These are phyloP conservation scores for Pelodiscus sinensis DNA, from an alignment of 2,113 vertebrate genomes.

Conservation along the genomic window DNA sequence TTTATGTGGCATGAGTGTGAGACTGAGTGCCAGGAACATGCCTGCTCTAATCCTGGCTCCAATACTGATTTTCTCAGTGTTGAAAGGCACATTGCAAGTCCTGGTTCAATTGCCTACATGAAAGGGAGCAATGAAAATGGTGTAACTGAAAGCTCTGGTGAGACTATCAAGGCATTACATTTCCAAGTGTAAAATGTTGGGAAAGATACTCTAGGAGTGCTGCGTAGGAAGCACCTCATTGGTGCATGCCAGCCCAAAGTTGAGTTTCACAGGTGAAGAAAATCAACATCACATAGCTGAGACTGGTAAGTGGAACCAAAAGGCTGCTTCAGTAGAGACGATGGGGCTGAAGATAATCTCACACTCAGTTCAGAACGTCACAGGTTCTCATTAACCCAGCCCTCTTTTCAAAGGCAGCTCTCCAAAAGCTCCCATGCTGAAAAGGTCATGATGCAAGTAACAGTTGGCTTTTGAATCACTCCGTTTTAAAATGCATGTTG, in stretches of 20 bases:
- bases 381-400: background rate
- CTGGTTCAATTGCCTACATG: background rate
- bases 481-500: background rate
- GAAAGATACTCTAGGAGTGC: background rate
- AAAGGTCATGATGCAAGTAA: background rate
- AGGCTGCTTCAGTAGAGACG: background rate
- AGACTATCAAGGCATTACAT: background rate
- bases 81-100: background rate
- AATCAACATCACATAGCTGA: background rate
- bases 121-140: background rate
- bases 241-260: background rate
- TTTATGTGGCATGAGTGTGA: background rate
- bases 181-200: background rate
- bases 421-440: background rate
- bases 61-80: background rate
- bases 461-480: background rate
- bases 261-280: background rate
- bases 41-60: background rate
- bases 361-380: conserved; percentile 26
- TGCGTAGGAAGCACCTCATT: background rate
- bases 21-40: background rate
- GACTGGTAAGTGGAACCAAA: background rate
- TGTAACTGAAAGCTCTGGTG: background rate
- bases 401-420: background rate
- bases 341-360: conserved; percentile 12